These are phyloP conservation scores for Eristalinus sepulchralis DNA, from an alignment of 2,888 invertebrate species.

Conservation along the genomic window DNA sequence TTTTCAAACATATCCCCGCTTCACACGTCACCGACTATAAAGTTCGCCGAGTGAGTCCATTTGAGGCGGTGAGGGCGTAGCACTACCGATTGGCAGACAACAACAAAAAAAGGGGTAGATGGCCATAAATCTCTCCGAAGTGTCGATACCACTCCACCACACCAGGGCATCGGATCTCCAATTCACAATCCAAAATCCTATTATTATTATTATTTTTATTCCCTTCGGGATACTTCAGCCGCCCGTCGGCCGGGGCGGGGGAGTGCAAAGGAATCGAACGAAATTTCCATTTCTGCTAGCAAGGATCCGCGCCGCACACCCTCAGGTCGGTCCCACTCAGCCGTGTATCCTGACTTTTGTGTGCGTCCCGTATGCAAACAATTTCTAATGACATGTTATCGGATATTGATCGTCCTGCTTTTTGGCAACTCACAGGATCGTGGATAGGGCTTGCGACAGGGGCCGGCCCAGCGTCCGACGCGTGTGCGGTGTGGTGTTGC, in stretches of 20 bases:
- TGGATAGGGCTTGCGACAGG: constrained; percentile 3
- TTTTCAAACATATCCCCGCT: constrained; percentile 22
- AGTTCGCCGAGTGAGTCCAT: constrained; percentile 56
- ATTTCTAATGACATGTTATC: constrained; percentile 72
- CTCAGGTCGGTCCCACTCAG: constrained; percentile 4
- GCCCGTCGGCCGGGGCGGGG: constrained; percentile 1
- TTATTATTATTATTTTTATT: constrained; percentile 75
- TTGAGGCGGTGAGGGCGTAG: constrained; percentile 39
- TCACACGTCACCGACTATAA: constrained; percentile 68
- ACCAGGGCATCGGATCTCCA: constrained; percentile 1
- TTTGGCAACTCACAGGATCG: constrained; percentile 49
- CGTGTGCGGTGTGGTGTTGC: constrained; percentile 10
- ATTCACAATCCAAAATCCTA: constrained; percentile 62
- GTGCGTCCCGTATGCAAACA: constrained; percentile 57
- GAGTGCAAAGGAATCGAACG: constrained; percentile 34
- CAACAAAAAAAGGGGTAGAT: constrained; percentile 78
- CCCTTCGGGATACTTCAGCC: constrained; percentile 73
- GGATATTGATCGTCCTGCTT: constrained; percentile 70
- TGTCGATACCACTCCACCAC: constrained; percentile 75
- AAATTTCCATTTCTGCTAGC: constrained; percentile 66
- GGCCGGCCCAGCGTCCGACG: constrained; percentile 30
- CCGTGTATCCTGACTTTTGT: constrained; percentile 44
- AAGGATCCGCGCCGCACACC: constrained; percentile 51
- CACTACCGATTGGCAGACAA: constrained; percentile 51
- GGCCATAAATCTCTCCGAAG: constrained; percentile 80